Conservation (phyloP, 2,113 vertebrate species). For the Tragelaphus strepsiceros region DNA sequence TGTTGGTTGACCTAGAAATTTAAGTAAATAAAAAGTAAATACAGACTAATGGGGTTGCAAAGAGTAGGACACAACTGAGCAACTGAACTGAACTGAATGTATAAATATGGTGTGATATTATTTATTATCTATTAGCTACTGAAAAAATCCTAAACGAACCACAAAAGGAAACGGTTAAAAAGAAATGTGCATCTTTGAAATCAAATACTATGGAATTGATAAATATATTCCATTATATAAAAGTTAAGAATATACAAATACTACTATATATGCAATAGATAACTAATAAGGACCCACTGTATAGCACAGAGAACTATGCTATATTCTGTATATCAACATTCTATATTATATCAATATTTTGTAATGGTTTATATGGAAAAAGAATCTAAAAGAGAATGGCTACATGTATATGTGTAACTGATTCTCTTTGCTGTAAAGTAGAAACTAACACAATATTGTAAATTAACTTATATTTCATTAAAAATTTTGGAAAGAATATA, state of each 20-base stretch:
- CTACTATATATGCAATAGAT: background rate
- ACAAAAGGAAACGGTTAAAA: background rate
- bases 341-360: background rate
- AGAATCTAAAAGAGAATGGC: background rate
- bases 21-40: background rate
- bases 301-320: background rate
- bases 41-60: background rate
- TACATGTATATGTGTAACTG: background rate
- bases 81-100: background rate
- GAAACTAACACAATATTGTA: background rate
- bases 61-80: fast-evolving
- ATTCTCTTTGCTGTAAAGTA: background rate
- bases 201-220: background rate
- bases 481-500: background rate
- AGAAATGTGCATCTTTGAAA: background rate
- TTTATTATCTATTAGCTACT: background rate
- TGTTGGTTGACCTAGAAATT: background rate
- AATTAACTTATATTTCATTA: background rate
- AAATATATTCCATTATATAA: background rate
- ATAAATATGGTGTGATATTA: background rate
- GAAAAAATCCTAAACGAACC: background rate
- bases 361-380: background rate
- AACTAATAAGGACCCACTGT: background rate
- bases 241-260: background rate
- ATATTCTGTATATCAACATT: background rate